These are phyloP conservation scores for Diachasma alloeum DNA, from an alignment of 1,140 invertebrate genomes.

Conservation along the genomic window DNA sequence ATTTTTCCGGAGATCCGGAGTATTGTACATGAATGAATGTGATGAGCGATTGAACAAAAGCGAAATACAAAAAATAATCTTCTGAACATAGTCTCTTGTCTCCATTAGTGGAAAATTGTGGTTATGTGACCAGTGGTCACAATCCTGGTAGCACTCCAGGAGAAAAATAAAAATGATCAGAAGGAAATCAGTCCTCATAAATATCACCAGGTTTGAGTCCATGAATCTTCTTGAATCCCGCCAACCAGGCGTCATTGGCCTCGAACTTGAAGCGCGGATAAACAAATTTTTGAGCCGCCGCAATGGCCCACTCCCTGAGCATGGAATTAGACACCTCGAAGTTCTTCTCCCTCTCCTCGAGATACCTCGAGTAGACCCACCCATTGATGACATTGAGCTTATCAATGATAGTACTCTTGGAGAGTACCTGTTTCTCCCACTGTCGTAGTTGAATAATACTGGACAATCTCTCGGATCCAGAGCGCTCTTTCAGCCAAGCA, in stretches of 20 bases:
- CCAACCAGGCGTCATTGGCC: neutral
- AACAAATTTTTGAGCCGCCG: neutral
- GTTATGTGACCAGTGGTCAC: neutral
- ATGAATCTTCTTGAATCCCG: neutral
- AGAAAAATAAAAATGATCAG: neutral
- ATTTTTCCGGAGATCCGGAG: neutral
- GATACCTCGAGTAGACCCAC: neutral
- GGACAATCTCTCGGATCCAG: neutral
- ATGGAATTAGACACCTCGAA: neutral
- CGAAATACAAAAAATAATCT: no score
- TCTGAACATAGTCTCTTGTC: neutral
- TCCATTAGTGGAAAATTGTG: neutral
- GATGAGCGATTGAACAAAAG: no score
- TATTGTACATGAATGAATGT: neutral
- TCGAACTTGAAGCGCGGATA: neutral
- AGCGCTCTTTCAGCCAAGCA: neutral
- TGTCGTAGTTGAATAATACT: neutral
- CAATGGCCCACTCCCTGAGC: neutral
- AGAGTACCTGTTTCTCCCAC: neutral
- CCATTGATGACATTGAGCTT: neutral
- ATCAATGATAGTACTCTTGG: neutral
- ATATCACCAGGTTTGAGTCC: neutral
- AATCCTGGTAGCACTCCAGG: no score
- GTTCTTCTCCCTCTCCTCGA: neutral
- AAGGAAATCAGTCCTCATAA: neutral